Evolutionary conservation across 2,888 invertebrate genomes (phyloP), one percentile per base, ranked within the genome.

Genomic region (Molanna angustata): DNA sequence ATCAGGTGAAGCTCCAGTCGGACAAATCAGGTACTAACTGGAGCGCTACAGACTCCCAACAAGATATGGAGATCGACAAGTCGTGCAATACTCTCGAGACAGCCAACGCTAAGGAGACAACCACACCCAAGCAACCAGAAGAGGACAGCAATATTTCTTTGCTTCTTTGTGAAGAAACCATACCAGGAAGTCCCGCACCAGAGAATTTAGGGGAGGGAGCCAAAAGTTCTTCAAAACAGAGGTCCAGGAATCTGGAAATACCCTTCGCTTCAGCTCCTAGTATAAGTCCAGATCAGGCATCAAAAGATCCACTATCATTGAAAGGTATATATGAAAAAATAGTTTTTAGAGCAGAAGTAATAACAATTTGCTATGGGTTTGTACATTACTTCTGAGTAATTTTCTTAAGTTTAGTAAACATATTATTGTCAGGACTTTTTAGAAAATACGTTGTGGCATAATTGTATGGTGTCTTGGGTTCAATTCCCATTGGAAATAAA

Each of bases 121-220:
- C 44, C 54, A 61, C 48, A 22, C 57, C 57, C 37, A 59, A 53
- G 46, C 59, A 13, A 48, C 50, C 39, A 54, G 64, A 76, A 60
- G 73, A 80, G 32, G 88, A 89, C 68, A 83, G 85, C 60, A 80
- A 82, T 61, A 83, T 85, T 60, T 88, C 89, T 49, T 72, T 91
- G 56, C 68, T 94, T 60, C 72, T 92, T 9, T 94, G 94, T 68
- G 90, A 91, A 67, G 94, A 94, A 72, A 92, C 90, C 19, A 92
- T 94, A 65, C 94, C 93, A 1, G 89, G 92, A 17, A 92, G 91
- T 66, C 93, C 93, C 3, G 88, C 89, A 40, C 88, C 90, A 0
- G 82, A 83, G 41, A 67, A 68, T 22, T 78, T 61, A 57, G 62
- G 50, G 18, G 61, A 60, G 45, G 57, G 56, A 21, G 51, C 31